A percentile compares a stretch with the other conserved stretches of the same genome.
Evolutionary conservation across 1,140 invertebrate genomes (phyloP).

Genomic region (Limonius californicus): DNA sequence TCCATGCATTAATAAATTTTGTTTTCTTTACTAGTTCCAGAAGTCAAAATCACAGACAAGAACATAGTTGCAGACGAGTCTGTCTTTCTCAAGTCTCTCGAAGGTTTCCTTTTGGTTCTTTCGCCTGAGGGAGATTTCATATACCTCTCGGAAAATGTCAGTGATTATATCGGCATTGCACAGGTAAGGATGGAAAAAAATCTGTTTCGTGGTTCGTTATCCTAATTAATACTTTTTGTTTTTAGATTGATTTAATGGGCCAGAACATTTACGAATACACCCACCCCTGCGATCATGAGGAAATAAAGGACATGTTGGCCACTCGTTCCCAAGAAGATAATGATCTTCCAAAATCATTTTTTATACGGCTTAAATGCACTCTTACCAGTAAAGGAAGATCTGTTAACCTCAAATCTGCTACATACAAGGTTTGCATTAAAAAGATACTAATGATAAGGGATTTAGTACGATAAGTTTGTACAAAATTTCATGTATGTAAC

Average conservation of each 20-base stretch:
- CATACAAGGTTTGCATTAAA: conserved; percentile 74
- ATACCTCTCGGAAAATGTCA: conserved; percentile 87
- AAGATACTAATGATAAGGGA: too few species aligned
- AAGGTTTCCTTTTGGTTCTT: conserved; percentile 83
- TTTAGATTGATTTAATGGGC: conserved; percentile 89
- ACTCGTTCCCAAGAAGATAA: conserved; percentile 52
- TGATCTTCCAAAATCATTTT: conserved; percentile 54
- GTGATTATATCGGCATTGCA: conserved; percentile 81
- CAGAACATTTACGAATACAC: conserved; percentile 89
- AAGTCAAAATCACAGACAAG: conserved; percentile 23
- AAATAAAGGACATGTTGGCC: conserved; percentile 76
- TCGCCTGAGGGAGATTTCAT: conserved; percentile 86
- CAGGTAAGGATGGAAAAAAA: too few species aligned
- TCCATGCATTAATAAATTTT: not conserved
- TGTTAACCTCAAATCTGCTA: conserved; percentile 88
- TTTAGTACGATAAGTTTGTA: too few species aligned
- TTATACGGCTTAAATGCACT: conserved; percentile 87
- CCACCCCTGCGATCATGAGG: conserved; percentile 92
- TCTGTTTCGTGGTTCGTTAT: too few species aligned
- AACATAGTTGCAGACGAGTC: conserved; percentile 50
- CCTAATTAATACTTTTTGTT: too few species aligned
- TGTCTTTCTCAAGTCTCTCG: conserved; percentile 72
- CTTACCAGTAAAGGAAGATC: conserved; percentile 85
- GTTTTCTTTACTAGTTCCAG: conserved; percentile 31
- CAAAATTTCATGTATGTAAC: too few species aligned